These are phyloP conservation scores for Apogon hyalosoma DNA, from an alignment of 2,797 vertebrate genomes.

Conservation along the genomic window DNA sequence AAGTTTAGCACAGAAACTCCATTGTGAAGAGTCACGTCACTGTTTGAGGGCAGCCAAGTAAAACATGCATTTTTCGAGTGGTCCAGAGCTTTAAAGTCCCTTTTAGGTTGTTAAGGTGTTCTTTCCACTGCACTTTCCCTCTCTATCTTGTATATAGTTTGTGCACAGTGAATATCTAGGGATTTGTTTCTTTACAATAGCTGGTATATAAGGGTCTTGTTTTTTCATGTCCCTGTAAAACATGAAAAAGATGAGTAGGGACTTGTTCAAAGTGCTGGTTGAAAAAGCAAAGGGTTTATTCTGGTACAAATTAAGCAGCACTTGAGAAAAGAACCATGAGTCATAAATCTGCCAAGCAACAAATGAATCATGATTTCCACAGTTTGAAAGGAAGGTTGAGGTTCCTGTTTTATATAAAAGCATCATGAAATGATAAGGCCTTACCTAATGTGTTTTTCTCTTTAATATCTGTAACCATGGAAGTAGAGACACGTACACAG, in stretches of 20 bases:
- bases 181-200: conserved; percentile 23
- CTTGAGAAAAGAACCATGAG: conserved; percentile 32
- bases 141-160: conserved; percentile 22
- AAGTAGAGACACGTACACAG: no score
- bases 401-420: conserved; percentile 28
- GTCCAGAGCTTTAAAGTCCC: conserved; percentile 32
- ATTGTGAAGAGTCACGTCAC: conserved; percentile 65
- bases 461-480: background rate
- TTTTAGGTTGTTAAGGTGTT: conserved; percentile 41
- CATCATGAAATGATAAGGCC: conserved; percentile 15
- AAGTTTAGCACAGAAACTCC: conserved; percentile 61
- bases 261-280: conserved; percentile 17
- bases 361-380: conserved; percentile 46
- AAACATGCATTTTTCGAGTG: conserved; percentile 43
- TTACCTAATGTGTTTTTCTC: background rate
- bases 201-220: conserved; percentile 7
- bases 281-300: background rate
- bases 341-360: conserved; percentile 36
- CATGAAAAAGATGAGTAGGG: conserved; percentile 14
- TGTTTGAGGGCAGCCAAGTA: conserved; percentile 55
- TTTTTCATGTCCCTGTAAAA: conserved; percentile 16
- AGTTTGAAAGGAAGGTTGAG: background rate
- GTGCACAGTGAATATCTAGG: conserved; percentile 3
- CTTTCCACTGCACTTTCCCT: conserved; percentile 40
- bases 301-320: conserved; percentile 30